Percentiles rank a stretch among this genome's conserved stretches.
These are phyloP conservation scores for Acanthisitta chloris DNA, from an alignment of 2,113 vertebrate genomes.

Conservation along the genomic window DNA sequence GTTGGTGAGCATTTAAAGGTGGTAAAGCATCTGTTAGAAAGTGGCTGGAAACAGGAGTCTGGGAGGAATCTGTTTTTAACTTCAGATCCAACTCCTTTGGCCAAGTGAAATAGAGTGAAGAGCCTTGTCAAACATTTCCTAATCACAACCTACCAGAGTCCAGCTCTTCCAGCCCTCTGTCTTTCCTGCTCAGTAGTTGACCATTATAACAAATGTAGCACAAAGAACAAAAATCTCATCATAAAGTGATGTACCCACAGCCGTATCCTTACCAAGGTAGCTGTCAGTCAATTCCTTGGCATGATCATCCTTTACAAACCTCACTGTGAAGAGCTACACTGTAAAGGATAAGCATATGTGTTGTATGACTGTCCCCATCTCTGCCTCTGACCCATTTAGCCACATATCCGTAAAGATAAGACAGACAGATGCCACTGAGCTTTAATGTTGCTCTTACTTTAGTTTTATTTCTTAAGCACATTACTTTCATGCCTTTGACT, in stretches of 20 bases:
- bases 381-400: slow-evolving; percentile 8
- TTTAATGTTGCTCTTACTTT: background rate
- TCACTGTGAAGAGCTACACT: background rate
- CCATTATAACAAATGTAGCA: background rate
- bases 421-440: background rate
- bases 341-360: background rate
- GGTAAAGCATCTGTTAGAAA: background rate
- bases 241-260: background rate
- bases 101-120: background rate
- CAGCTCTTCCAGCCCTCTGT: background rate
- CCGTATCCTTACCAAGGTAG: background rate
- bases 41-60: background rate
- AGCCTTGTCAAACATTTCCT: background rate
- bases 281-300: background rate
- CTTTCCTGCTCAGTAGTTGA: background rate
- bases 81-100: background rate
- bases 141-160: background rate
- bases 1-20: background rate
- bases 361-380: background rate
- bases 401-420: background rate
- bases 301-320: background rate
- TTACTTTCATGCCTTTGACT: background rate
- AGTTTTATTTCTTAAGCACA: background rate
- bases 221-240: background rate
- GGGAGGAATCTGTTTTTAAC: background rate